Evolutionary conservation across 2,113 vertebrate species (phyloP).

Genomic region (Oryzias celebensis): DNA sequence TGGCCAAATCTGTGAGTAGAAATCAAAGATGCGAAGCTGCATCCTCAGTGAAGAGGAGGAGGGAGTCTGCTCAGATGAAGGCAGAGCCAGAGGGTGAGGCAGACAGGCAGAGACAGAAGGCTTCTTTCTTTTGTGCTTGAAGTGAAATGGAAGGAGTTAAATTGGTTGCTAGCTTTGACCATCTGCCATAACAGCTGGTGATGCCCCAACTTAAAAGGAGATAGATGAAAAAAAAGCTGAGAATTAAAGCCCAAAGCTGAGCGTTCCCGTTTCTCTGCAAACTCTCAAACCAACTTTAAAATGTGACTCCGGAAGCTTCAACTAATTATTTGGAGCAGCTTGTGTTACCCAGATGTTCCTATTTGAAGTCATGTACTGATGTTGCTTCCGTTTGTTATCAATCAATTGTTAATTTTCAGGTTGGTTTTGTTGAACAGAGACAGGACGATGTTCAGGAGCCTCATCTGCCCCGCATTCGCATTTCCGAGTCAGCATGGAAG

Average conservation of each 20-base stretch:
- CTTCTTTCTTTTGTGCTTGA: constrained; percentile 17
- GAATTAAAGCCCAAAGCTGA: constrained; percentile 30
- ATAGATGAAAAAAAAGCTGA: constrained; percentile 12
- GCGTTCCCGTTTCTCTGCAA: constrained; percentile 17
- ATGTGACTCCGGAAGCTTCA: background rate
- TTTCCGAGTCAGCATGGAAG: constrained; percentile 32
- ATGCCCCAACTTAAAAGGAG: constrained; percentile 29
- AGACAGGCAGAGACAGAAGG: constrained; percentile 5
- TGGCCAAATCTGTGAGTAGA: constrained; percentile 18
- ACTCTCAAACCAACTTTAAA: constrained; percentile 1
- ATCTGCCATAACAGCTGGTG: constrained; percentile 65
- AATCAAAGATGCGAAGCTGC: constrained; percentile 23
- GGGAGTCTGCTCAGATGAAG: constrained; percentile 21
- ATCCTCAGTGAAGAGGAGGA: constrained; percentile 5
- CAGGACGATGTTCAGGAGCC: constrained; percentile 19
- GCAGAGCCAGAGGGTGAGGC: constrained; percentile 9
- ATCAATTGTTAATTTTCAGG: background rate
- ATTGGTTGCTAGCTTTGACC: constrained; percentile 39
- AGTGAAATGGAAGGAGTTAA: constrained; percentile 54
- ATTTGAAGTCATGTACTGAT: background rate
- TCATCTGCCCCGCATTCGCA: constrained; percentile 37
- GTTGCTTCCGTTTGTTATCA: background rate
- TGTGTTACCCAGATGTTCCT: constrained; percentile 23
- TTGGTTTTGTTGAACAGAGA: constrained; percentile 9
- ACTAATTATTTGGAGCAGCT: constrained; percentile 30